A percentile compares a stretch with the other conserved stretches of the same genome.
phyloP scores from a whole-genome alignment of 2,113 vertebrate species.

The Colistium nudipinnis region DNA sequence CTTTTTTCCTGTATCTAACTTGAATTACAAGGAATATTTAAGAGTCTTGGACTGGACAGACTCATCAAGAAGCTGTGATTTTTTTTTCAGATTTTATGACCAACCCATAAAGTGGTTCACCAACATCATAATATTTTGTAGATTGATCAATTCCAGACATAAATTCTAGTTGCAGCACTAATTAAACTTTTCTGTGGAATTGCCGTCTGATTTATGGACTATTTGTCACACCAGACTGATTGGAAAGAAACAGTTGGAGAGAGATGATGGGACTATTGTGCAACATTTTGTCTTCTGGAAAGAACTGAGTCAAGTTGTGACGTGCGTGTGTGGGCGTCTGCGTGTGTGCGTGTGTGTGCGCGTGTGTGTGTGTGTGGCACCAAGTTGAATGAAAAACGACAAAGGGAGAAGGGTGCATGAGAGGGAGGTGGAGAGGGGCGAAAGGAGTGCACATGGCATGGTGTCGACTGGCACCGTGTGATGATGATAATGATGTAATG shows the following conservation, averaged over 20 bases:
- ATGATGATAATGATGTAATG: constrained; percentile 76
- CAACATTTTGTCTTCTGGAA: constrained; percentile 6
- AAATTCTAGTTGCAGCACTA: background rate
- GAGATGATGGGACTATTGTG: background rate
- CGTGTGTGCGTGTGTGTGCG: background rate
- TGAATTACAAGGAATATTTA: no score
- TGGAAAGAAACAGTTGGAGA: background rate
- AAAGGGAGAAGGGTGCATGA: constrained; percentile 22
- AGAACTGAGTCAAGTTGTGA: background rate
- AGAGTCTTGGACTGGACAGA: no score
- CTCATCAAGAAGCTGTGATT: background rate
- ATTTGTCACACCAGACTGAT: background rate
- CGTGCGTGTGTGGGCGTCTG: constrained; percentile 1
- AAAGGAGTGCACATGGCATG: constrained; percentile 39
- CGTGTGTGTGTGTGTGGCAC: background rate
- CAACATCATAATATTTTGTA: background rate
- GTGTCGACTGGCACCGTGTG: constrained; percentile 45
- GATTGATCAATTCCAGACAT: background rate
- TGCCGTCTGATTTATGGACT: background rate
- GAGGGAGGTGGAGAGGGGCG: constrained; percentile 4
- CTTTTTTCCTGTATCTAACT: no score
- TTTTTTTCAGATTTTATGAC: background rate
- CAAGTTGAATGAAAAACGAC: constrained; percentile 24
- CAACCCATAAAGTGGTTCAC: background rate
- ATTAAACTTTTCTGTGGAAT: background rate